Conservation (phyloP, 2,888 invertebrate genomes). For the Cephus spinipes region DNA sequence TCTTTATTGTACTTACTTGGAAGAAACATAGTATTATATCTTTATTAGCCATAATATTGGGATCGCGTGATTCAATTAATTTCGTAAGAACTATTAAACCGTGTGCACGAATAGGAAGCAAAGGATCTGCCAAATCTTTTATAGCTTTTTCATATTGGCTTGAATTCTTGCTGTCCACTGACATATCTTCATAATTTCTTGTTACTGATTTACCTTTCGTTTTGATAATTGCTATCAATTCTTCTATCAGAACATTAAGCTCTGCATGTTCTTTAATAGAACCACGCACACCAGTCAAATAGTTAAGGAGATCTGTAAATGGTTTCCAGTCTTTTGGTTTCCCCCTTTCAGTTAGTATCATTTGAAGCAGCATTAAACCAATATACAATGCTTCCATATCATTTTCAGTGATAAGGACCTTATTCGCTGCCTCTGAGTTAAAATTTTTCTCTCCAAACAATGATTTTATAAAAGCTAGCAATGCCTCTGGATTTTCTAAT, state of each 20-base stretch:
- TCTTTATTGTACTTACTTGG: slow-evolving; percentile 68
- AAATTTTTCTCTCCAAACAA: slow-evolving; percentile 45
- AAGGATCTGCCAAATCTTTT: slow-evolving; percentile 75
- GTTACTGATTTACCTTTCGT: slow-evolving; percentile 43
- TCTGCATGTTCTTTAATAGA: slow-evolving; percentile 39
- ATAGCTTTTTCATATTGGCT: slow-evolving; percentile 74
- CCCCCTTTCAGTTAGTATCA: slow-evolving; percentile 53
- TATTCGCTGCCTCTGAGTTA: slow-evolving; percentile 2
- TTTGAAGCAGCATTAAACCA: slow-evolving; percentile 62
- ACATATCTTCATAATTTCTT: slow-evolving; percentile 50
- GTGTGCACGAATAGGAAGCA: slow-evolving; percentile 85
- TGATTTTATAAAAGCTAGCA: slow-evolving; percentile 60
- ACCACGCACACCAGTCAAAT: slow-evolving; percentile 42
- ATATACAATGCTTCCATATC: slow-evolving; percentile 55
- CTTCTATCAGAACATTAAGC: slow-evolving; percentile 45
- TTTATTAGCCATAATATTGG: slow-evolving; percentile 74
- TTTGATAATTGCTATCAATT: slow-evolving; percentile 56
- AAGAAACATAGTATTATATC: slow-evolving; percentile 78
- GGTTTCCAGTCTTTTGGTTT: slow-evolving; percentile 46
- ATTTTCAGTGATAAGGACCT: slow-evolving; percentile 17
- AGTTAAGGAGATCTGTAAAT: slow-evolving; percentile 55
- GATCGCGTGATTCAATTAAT: slow-evolving; percentile 76
- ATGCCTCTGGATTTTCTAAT: slow-evolving; percentile 54
- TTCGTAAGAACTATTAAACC: slow-evolving; percentile 80
- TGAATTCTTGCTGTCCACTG: slow-evolving; percentile 41